Conservation (phyloP, 2,797 vertebrate genomes). For the Ambastaia sidthimunki region DNA sequence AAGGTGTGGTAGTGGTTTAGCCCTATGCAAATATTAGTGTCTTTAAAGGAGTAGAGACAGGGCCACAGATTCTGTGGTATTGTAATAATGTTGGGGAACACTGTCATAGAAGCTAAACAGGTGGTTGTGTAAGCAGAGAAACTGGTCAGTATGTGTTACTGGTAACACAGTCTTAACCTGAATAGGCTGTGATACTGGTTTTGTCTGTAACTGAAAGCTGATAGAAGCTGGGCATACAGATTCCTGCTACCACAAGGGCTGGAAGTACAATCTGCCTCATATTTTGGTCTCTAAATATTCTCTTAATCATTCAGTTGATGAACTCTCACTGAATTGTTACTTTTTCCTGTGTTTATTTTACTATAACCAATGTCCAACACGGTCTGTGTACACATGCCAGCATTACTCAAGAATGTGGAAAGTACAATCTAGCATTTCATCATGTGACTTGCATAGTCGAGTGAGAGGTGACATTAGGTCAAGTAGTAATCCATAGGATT, state of each 20-base stretch:
- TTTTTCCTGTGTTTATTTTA: background rate
- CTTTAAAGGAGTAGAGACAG: background rate
- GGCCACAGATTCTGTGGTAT: background rate
- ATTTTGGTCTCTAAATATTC: background rate
- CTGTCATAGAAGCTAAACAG: background rate
- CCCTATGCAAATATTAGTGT: background rate
- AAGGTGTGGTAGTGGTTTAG: too few species aligned
- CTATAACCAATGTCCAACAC: background rate
- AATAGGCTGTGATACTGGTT: conserved; percentile 1
- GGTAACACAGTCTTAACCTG: background rate
- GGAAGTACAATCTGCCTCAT: background rate
- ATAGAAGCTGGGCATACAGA: background rate
- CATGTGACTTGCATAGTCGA: background rate
- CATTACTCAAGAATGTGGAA: conserved; percentile 5
- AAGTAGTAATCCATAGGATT: conserved; percentile 12
- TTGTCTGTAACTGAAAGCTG: background rate
- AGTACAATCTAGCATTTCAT: conserved; percentile 14
- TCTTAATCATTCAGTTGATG: too few species aligned
- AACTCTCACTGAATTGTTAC: too few species aligned
- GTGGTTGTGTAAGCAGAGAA: background rate
- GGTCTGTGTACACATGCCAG: background rate
- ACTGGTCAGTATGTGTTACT: background rate
- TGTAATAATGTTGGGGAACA: background rate
- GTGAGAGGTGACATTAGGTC: background rate
- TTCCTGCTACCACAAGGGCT: background rate